Evolutionary conservation across 2,888 invertebrate species (phyloP).

Genomic region (Gasteruption jaculator): DNA sequence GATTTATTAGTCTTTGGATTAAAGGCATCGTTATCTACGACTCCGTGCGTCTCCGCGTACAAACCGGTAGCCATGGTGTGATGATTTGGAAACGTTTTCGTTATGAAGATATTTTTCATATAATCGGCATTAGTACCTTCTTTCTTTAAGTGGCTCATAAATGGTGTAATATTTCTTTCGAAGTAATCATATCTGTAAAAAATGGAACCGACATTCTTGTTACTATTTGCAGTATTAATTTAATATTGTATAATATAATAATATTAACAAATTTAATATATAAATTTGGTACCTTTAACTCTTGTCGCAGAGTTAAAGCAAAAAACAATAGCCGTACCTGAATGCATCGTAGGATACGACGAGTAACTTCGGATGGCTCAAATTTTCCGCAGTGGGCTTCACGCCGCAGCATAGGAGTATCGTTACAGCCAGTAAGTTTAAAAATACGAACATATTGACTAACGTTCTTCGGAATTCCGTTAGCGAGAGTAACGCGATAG

Average conservation of each 20-base stretch:
- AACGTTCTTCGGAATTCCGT: too few relatives aligned
- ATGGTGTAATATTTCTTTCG: conserved; percentile 56
- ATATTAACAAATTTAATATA: not conserved
- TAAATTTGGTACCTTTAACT: not conserved
- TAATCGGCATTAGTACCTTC: conserved; percentile 59
- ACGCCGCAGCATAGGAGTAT: too few relatives aligned
- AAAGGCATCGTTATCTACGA: conserved; percentile 61
- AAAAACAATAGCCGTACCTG: conserved; percentile 32
- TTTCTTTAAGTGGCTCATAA: conserved; percentile 56
- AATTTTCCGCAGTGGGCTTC: too few relatives aligned
- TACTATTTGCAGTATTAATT: not conserved
- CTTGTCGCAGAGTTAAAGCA: not conserved
- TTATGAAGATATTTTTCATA: conserved; percentile 62
- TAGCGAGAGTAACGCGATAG: too few relatives aligned
- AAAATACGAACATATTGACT: too few relatives aligned
- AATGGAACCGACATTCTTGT: not conserved
- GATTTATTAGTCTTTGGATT: conserved; percentile 51
- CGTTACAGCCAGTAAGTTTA: too few relatives aligned
- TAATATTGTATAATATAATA: conserved; percentile 2
- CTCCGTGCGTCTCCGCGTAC: conserved; percentile 66
- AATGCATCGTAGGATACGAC: conserved; percentile 70
- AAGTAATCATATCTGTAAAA: conserved; percentile 60
- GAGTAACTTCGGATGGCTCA: conserved; percentile 57
- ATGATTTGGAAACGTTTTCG: conserved; percentile 74
- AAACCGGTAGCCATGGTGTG: conserved; percentile 68